Evolutionary conservation across 2,797 vertebrate species (phyloP).

Genomic region (Dryobates pubescens): DNA sequence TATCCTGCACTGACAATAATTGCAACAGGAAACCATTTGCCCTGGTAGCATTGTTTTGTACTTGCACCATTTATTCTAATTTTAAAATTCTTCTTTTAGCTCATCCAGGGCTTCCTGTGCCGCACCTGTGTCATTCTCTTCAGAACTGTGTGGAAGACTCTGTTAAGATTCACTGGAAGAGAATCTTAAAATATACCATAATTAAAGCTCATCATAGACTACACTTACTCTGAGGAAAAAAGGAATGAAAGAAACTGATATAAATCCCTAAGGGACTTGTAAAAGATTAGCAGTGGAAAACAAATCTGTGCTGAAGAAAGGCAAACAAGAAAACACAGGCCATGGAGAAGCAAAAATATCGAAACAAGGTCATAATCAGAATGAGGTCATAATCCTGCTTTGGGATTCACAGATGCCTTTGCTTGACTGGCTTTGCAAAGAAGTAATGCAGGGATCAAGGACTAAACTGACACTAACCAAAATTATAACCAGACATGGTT

Average conservation of each 20-base stretch:
- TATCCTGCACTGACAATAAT: background rate
- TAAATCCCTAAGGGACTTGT: background rate
- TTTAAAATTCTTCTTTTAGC: conserved; percentile 51
- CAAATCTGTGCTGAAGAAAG: conserved; percentile 26
- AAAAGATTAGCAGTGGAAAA: conserved; percentile 6
- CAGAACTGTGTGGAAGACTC: background rate
- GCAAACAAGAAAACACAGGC: conserved; percentile 4
- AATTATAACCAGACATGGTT: background rate
- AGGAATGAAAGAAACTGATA: background rate
- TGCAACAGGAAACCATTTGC: conserved; percentile 39
- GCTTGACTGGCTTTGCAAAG: background rate
- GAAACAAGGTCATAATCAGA: conserved; percentile 35
- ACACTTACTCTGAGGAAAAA: background rate
- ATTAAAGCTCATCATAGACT: conserved; percentile 27
- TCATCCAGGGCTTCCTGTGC: conserved; percentile 51
- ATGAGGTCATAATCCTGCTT: conserved; percentile 54
- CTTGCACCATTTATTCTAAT: conserved; percentile 40
- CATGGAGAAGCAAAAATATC: conserved; percentile 16
- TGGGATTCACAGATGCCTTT: conserved; percentile 19
- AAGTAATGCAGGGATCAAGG: background rate
- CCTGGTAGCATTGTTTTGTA: conserved; percentile 26
- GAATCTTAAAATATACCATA: conserved; percentile 43
- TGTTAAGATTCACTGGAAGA: conserved; percentile 7
- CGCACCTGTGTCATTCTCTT: conserved; percentile 23
- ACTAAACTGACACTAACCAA: background rate